Base-by-base conservation (phyloP, 2,888 invertebrate species). In the Rosalia funebris region DNA sequence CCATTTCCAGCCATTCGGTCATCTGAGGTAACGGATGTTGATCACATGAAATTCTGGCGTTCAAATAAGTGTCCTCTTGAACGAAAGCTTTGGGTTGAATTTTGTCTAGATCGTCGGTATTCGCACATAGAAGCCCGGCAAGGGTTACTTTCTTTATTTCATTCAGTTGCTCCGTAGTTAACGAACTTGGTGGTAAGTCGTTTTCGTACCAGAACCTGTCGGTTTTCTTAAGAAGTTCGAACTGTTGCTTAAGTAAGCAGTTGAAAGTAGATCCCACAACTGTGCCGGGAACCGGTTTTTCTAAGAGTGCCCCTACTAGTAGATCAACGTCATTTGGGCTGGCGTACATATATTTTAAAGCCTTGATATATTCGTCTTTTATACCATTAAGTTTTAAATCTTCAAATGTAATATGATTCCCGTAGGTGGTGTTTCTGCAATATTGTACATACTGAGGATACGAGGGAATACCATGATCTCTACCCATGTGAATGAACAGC, bases 161-260 rank as follows among this genome's bases (percentile, higher is more conserved):
- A 55, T 88, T 88, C 7, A 96, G 83, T 77, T 95, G 95, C 46
- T 89, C 90, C 60, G 88, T 84, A 0, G 85, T 87, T 63, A 95
- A 86, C 0, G 94, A 91, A 11, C 94, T 93, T 0, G 95, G 95
- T 0, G 95, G 95, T 42, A 95, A 85, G 76, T 96, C 95, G 77
- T 96, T 96, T 80, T 97, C 96, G 76, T 95, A 96, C 95, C 96
- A 97, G 79, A 95, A 96, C 63, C 96, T 85, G 83, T 97, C 97
- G 53, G 95, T 92, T 72, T 90, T 89, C 72, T 94, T 89, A 3
- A 95, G 82, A 65, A 90, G 88, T 34, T 88, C 87, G 78, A 97
- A 95, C 79, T 96, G 96, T 53, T 89, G 80, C 17, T 90, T 91
- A 7, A 96, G 77, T 4, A 97, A 84, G 73, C 96, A 97, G n/a